phyloP scores from a whole-genome alignment of 2,888 invertebrate species.

The Calliphora vomitoria region DNA sequence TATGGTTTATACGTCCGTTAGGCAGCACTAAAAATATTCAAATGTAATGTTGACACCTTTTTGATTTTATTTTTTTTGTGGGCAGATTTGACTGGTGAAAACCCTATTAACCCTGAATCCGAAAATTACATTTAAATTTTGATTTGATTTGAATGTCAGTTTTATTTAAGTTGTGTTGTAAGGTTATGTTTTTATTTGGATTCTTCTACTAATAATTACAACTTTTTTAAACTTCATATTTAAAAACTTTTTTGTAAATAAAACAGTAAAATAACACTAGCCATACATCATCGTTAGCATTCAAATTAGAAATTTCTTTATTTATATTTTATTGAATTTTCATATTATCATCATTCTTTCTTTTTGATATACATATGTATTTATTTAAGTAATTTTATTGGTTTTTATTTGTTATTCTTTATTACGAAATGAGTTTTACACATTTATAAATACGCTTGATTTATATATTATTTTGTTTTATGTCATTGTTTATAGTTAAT shows the following conservation, averaged over 20 bases:
- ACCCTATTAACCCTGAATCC: too few species aligned
- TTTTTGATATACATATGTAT: conserved; percentile 42
- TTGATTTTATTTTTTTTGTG: too few species aligned
- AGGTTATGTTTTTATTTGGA: too few species aligned
- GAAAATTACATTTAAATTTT: too few species aligned
- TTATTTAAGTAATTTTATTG: conserved; percentile 62
- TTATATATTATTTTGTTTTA: conserved; percentile 32
- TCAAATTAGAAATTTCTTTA: conserved; percentile 67
- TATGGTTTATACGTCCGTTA: too few species aligned
- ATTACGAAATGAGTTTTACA: conserved; percentile 67
- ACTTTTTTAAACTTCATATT: too few species aligned
- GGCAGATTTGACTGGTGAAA: too few species aligned
- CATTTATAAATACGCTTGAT: conserved; percentile 69
- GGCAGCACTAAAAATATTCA: too few species aligned
- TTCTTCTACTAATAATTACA: too few species aligned
- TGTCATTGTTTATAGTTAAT: conserved; percentile 40
- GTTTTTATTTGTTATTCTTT: conserved; percentile 51
- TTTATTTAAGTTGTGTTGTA: too few species aligned
- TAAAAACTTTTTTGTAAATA: not conserved
- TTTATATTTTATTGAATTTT: conserved; percentile 62
- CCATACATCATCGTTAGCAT: conserved; percentile 55
- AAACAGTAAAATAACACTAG: conserved; percentile 21
- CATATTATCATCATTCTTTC: conserved; percentile 35
- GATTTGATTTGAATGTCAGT: too few species aligned
- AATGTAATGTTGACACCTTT: too few species aligned